Base-by-base conservation (phyloP, 92 coral and sea anemone genomes). In the Montipora capitata region DNA sequence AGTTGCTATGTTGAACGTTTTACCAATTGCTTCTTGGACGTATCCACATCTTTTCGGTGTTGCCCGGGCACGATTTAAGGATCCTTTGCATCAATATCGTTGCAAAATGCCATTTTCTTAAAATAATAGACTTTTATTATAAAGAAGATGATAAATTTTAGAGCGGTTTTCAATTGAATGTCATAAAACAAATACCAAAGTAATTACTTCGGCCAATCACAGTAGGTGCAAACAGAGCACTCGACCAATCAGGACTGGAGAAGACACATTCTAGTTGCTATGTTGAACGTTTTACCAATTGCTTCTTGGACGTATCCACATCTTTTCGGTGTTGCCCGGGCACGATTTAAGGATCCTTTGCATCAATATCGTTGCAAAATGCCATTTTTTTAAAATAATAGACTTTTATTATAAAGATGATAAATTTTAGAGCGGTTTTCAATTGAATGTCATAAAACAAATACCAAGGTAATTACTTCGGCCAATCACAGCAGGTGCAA, bases 51-150 rank as follows among this genome's bases (percentile, higher is more conserved):
- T 63, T 63, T 63, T 63, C 17, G 8, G 7, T 4, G 40, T 63
- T 63, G 68, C 20, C 39, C 68, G 20, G 3, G 68, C 39, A 11
- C 68, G 68, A 6, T 63, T 63, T 63, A 2, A 17, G 9, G 38
- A 63, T 38, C 10, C 68, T 5, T 2, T 2, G 68, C 39, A 17
- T 15, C 68, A 63, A 40, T 40, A 5, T 38, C 41, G 39, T 63
- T 63, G 68, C 68, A 63, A 63, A 63, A 63, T 63, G 68, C 68
- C 68, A 40, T 63, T 63, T 63, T 63, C 68, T 17, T 63, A 40
- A 63, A 17, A 63, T 16, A 17, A 6, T 20, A 18, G 35, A 27
- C 35, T 7, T 7, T 38, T 10, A 0, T 63, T 18, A 5, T 7
- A 62, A 62, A 62, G 4, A 11, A 7, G 13, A 15, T 15, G 6